Base-by-base conservation (phyloP, 2,888 invertebrate species). In the Drosophila recens region DNA sequence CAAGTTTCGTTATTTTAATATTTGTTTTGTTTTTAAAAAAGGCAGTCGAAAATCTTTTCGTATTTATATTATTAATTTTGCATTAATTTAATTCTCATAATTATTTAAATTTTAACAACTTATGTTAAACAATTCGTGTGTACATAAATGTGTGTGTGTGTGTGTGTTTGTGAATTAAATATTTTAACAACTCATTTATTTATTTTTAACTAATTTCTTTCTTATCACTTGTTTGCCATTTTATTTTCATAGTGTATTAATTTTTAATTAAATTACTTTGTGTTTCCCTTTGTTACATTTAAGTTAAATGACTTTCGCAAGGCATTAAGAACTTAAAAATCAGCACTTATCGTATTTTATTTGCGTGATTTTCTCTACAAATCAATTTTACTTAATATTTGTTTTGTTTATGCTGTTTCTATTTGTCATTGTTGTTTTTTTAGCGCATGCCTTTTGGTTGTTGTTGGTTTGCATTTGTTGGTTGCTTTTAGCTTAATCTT, bases 31-130 rank as follows among this genome's bases (percentile, higher is more conserved):
- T 75, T 80, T 77, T 74, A 69, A 87, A 90, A 90, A 87, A 90
- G 91, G 88, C 88, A 90, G 87, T 91, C 86, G 81, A 90, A 88
- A 77, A 72, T 77, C 42, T 67, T 79, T 71, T 75, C 70, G 54
- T 71, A 52, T 30, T 30, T 30, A 30, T 53, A 36, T 65, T 65
- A 51, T 42, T 34, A 52, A 67, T 65, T 68, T 67, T 65, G 69
- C 67, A 70, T 69, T 64, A 78, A 75, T 80, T 71, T 75, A 83
- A 74, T 75, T 67, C 48, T 75, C 57, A 49, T 72, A 66, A 69
- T 43, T 72, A 69, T 71, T 80, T 61, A 59, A 73, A 69, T 79
- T 69, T 83, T 66, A 81, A 83, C 81, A 83, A 81, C 83, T 77
- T 72, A 83, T 72, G 34, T 52, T 65, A 64, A 70, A 62, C 53